These are phyloP conservation scores for Tetheella fluctuosa DNA, from an alignment of 2,888 invertebrate species.

Conservation along the genomic window DNA sequence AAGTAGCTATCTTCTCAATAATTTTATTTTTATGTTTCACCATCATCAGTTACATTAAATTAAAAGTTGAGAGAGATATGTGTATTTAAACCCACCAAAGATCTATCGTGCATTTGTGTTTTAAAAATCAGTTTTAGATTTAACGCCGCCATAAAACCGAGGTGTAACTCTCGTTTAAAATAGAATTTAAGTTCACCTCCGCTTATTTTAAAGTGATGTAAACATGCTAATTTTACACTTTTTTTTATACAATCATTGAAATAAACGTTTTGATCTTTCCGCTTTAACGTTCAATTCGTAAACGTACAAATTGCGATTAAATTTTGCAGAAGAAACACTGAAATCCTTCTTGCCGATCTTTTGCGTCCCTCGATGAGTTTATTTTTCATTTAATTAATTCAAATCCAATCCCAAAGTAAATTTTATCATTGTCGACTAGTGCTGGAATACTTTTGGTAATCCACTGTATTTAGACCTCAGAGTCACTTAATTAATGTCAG, in stretches of 20 bases:
- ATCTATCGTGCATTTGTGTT: slow-evolving; percentile 41
- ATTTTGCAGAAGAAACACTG: not conserved
- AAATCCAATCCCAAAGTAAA: not conserved
- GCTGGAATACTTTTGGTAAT: not conserved
- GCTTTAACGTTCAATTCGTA: slow-evolving; percentile 25
- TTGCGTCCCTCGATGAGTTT: slow-evolving; percentile 5
- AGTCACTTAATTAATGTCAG: slow-evolving; percentile 18
- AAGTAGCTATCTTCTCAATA: not conserved
- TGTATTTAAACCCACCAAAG: slow-evolving; percentile 8
- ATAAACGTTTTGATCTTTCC: slow-evolving; percentile 36
- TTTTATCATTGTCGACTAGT: not conserved
- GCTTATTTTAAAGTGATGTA: slow-evolving; percentile 40
- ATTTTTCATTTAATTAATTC: not conserved
- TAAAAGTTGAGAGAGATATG: slow-evolving; percentile 29
- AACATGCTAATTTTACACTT: slow-evolving; percentile 40
- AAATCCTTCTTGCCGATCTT: slow-evolving; percentile 2
- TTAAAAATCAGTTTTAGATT: slow-evolving; percentile 40
- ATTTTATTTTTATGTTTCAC: not conserved
- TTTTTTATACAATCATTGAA: slow-evolving; percentile 33
- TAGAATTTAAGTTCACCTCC: slow-evolving; percentile 54
- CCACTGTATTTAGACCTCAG: not conserved
- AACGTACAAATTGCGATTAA: slow-evolving; percentile 10
- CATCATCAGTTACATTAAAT: slow-evolving; percentile 5
- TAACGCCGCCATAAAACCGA: slow-evolving; percentile 46
- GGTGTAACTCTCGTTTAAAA: slow-evolving; percentile 48